Base-by-base conservation (phyloP, 2,113 vertebrate genomes). In the Psittacus erithacus region DNA sequence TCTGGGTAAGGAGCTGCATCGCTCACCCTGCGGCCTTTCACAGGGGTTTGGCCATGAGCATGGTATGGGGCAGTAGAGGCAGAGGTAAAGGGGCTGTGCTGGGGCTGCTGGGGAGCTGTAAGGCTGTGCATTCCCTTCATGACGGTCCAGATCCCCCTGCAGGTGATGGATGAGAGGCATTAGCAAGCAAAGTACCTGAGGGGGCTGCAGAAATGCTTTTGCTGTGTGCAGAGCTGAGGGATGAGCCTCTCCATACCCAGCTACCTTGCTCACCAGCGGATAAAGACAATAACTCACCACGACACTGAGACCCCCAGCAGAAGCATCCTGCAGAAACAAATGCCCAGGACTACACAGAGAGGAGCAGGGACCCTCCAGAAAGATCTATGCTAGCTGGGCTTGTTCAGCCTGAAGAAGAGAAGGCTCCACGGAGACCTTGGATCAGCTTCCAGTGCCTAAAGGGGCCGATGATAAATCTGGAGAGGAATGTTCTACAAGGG, bases 1-100 rank as follows among this genome's bases (percentile, higher is more conserved):
- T 29, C 22, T 10, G 6, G 7, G 9, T 29, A 17, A 55, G 19
- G 57, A 63, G 9, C 18, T 59, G 7, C 44, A 17, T 9, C 29
- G 57, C 14, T 47, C 22, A 60, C 22, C 12, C 17, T 3, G 0
- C n/a, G 31, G 29, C 13, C 17, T 65, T 55, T 57, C 31, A 16
- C 0, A 0, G 15, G 2, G 7, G 52, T 41, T 90, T 69, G 23
- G 25, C 52, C 33, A 31, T 0, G 0, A 22, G 9, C 5, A 4
- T 10, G 23, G 17, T 33, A 20, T 41, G 46, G 20, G 23, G 27
- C 49, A 38, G 38, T 28, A 25, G 46, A 24, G 9, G 29, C 39
- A 53, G 25, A 23, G n/a, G 39, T 68, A 28, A 31, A 74, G 82
- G 4, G 33, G 6, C 22, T 29, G 12, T 29, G 7, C 38, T 67